A percentile compares a stretch with the other conserved stretches of the same genome.
Conservation (phyloP, 1,140 invertebrate species). For the Mamestra configurata region DNA sequence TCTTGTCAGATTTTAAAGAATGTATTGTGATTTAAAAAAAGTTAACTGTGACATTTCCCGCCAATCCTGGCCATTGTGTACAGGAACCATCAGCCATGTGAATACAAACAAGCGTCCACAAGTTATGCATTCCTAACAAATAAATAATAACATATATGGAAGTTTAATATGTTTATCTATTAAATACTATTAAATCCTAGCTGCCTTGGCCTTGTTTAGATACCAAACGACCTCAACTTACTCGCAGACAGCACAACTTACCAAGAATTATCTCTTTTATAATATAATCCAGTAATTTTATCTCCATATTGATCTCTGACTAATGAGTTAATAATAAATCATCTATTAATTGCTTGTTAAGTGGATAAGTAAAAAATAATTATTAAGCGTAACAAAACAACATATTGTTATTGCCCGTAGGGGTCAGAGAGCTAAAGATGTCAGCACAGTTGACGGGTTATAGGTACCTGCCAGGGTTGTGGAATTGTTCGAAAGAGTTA, state of each 20-base stretch:
- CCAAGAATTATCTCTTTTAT: slow-evolving; percentile 20
- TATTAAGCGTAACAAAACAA: background rate
- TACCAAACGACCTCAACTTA: slow-evolving; percentile 14
- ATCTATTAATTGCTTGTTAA: slow-evolving; percentile 5
- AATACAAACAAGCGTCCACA: background rate
- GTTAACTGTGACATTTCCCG: background rate
- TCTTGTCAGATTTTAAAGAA: too few relatives aligned
- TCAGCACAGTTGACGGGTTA: too few relatives aligned
- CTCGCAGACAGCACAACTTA: slow-evolving; percentile 14
- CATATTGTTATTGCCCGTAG: too few relatives aligned
- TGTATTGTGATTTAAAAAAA: background rate
- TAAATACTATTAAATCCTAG: slow-evolving; percentile 26
- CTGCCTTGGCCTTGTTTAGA: slow-evolving; percentile 45
- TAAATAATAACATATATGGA: background rate
- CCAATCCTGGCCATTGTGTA: too few relatives aligned
- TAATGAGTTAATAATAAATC: background rate
- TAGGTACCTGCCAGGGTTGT: too few relatives aligned
- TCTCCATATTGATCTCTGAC: slow-evolving; percentile 16
- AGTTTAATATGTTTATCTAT: slow-evolving; percentile 3
- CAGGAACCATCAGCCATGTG: background rate
- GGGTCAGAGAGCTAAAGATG: too few relatives aligned
- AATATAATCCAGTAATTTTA: slow-evolving; percentile 9
- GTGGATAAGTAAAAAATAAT: background rate
- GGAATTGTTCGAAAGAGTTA: too few relatives aligned
- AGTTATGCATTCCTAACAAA: background rate